Conservation (phyloP, 2,888 invertebrate genomes). For the Cheilosia pagana region DNA sequence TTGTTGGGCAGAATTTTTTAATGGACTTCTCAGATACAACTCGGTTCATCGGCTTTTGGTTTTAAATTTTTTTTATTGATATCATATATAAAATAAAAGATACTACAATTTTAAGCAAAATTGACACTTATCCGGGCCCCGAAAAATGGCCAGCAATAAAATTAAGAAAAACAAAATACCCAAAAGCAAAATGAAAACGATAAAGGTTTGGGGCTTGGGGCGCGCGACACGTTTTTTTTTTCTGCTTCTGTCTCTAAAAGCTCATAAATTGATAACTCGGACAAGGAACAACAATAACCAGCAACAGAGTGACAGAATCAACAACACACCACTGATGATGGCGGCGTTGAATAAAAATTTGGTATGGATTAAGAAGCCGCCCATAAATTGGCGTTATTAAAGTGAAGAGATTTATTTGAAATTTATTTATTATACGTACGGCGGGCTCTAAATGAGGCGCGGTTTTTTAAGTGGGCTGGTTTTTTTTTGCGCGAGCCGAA, state of each 20-base stretch:
- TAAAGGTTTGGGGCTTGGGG: background rate
- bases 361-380: constrained; percentile 61
- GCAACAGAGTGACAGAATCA: constrained; percentile 23
- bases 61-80: background rate
- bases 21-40: constrained; percentile 53
- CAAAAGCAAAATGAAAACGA: constrained; percentile 15
- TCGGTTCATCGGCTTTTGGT: background rate
- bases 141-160: constrained; percentile 53
- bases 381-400: constrained; percentile 68
- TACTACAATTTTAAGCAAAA: constrained; percentile 42
- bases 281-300: constrained; percentile 16
- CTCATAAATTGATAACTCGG: constrained; percentile 55
- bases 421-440: background rate
- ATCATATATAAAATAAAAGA: background rate
- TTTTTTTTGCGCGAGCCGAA: background rate
- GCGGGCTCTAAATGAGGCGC: background rate
- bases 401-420: constrained; percentile 56
- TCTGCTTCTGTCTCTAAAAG: constrained; percentile 45
- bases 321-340: constrained; percentile 29
- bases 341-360: constrained; percentile 40
- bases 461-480: constrained; percentile 10
- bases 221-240: constrained; percentile 28
- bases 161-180: background rate
- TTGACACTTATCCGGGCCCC: constrained; percentile 54
- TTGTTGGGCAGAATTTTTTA: constrained; percentile 41